Base-by-base conservation (phyloP, 2,888 invertebrate genomes). In the Phalera bucephala region DNA sequence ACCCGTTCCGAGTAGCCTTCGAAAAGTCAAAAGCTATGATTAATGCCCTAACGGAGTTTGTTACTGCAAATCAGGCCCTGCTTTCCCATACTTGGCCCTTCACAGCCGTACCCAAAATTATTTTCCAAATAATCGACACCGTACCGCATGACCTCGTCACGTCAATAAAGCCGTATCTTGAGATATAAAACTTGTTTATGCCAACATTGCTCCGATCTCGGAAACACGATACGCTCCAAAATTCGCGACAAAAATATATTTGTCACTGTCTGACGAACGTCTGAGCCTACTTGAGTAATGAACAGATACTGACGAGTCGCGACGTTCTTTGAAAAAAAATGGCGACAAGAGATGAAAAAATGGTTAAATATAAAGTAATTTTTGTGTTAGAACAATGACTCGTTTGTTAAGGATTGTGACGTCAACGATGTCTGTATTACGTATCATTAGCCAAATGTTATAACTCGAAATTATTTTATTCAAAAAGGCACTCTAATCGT, bases 281-380 rank as follows among this genome's bases (percentile, higher is more conserved):
- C 57, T 59, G 54, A 50, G 53, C 29, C 39, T 35, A 29, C 49
- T 26, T 68, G 60, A 75, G 64, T 72, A 75, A 75, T 72, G 68
- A 49, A 51, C 31, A 17, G 32, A 33, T 40, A 34, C 11, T 37
- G 32, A 43, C 25, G 54, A 42, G 35, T 35, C n/a, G 28, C 36
- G 53, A 55, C 44, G 47, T 40, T 36, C n/a, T 36, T 47, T 48
- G 53, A 56, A 53, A 59, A 58, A 59, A 28, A 28, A 15, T 15
- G 15, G 2, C 9, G 23, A 12, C 12, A 25, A 25, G 3, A 11
- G 11, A n/a, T n/a, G n/a, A n/a, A n/a, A n/a, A n/a, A n/a, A n/a
- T n/a, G n/a, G n/a, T n/a, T n/a, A n/a, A n/a, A n/a, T n/a, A n/a
- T n/a, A n/a, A n/a, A n/a, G n/a, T n/a, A n/a, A n/a, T n/a, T n/a